Evolutionary conservation across 2,113 vertebrate species (phyloP), one percentile per base, ranked within the genome.

Genomic region (Acrocephalus arundinaceus): DNA sequence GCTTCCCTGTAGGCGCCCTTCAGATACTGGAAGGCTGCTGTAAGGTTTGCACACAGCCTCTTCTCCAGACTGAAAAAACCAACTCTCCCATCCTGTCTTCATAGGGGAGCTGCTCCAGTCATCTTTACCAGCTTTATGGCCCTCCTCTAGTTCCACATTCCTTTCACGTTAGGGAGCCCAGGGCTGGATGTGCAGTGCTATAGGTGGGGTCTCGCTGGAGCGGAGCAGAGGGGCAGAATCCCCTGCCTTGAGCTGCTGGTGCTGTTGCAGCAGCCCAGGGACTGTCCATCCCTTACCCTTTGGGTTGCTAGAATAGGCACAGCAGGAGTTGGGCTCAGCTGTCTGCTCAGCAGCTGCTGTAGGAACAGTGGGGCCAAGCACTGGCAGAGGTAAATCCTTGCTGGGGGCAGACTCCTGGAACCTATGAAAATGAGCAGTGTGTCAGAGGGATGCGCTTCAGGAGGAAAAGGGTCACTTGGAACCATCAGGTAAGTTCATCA

Each of bases 381-480:
- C 7, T 58, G 46, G 22, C 55, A 61, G 46, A 31, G 17, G 15
- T 28, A 20, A 45, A 23, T 45, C 22, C 11, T 73, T 11, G 14
- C 2, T 10, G 16, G 23, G 14, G 10, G 5, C 2, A 13, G 17
- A 14, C 8, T 4, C 6, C 27, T 46, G 4, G 2, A 6, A 18
- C 10, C 15, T 4, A 0, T 7, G 10, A 7, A 19, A 7, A 17
- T 1, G 7, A 59, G 20, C 28, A 28, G 0, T 1, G 1, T 2
- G 0, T 23, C 15, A 19, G 41, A 46, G 57, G 51, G 15, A 31
- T n/a, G 51, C 4, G 4, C 15, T 48, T 25, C 24, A 9, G 59
- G 41, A 67, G 70, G 31, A 76, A 15, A 0, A 3, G 9, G 12
- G 13, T 28, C 13, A 5, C 16, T 23, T 57, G 66, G 54, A 68